Percentiles rank a stretch among this genome's conserved stretches.
Evolutionary conservation across 1,140 invertebrate genomes (phyloP).

Genomic region (Antheraea pernyi): DNA sequence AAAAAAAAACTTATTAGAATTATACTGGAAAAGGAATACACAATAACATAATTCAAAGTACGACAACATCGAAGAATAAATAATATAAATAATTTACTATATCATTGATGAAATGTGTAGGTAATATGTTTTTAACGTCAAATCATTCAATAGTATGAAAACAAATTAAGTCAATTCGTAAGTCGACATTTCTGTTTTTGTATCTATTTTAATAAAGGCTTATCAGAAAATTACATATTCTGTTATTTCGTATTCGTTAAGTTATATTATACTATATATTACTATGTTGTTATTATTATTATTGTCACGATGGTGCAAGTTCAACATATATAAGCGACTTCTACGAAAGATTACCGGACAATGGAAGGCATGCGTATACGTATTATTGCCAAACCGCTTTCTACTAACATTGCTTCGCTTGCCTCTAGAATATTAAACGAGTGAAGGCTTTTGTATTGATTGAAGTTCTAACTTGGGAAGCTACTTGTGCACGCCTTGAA

Average conservation of each 20-base stretch:
- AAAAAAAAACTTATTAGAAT: slow-evolving; percentile 7
- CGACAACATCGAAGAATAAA: too few species aligned
- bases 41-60: too few species aligned
- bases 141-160: too few species aligned
- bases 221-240: neutral
- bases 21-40: too few species aligned
- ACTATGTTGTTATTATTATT: slow-evolving; percentile 27
- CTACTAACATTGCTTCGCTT: slow-evolving; percentile 60
- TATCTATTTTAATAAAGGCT: too few species aligned
- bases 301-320: slow-evolving; percentile 52
- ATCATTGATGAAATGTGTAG: too few species aligned
- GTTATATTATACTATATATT: neutral
- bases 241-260: neutral
- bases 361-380: slow-evolving; percentile 55
- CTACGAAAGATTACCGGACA: slow-evolving; percentile 77
- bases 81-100: too few species aligned
- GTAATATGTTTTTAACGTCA: too few species aligned
- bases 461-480: neutral
- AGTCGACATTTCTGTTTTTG: too few species aligned
- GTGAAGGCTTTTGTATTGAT: neutral
- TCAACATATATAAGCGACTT: slow-evolving; percentile 63
- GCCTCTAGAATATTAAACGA: slow-evolving; percentile 62
- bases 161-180: too few species aligned
- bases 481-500: neutral
- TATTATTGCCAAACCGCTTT: slow-evolving; percentile 76